These are phyloP conservation scores for Andrena chrysosceles DNA, from an alignment of 2,888 invertebrate species.

Conservation along the genomic window DNA sequence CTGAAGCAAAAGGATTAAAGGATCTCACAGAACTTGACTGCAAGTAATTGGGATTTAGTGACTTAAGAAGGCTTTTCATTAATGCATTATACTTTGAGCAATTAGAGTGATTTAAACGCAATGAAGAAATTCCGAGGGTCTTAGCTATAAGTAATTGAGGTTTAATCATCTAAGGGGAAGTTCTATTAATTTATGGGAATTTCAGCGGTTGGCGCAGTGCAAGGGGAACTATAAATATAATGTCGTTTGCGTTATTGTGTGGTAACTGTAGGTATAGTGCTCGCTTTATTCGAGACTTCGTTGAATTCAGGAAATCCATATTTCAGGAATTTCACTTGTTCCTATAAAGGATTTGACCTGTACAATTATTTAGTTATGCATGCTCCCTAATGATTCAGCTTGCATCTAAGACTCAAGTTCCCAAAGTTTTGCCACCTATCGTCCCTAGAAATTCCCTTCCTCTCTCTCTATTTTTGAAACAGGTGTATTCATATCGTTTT, in stretches of 20 bases:
- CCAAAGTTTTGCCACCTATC: too few relatives aligned
- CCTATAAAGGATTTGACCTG: too few relatives aligned
- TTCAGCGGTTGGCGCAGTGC: not conserved
- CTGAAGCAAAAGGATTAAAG: not conserved
- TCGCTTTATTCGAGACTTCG: not conserved
- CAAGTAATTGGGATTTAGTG: not conserved
- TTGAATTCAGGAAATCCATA: not conserved
- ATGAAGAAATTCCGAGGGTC: not conserved
- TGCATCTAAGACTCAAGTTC: too few relatives aligned
- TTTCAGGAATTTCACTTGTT: too few relatives aligned
- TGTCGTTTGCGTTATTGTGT: not conserved
- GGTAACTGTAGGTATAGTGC: not conserved
- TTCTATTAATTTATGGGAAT: not conserved
- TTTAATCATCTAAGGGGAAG: not conserved
- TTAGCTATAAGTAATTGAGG: not conserved
- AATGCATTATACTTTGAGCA: not conserved
- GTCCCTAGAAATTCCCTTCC: too few relatives aligned
- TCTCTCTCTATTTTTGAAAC: too few relatives aligned
- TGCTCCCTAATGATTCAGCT: too few relatives aligned
- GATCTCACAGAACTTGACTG: not conserved
- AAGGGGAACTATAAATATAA: not conserved
- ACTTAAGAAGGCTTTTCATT: not conserved
- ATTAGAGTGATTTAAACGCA: not conserved
- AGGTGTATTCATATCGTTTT: too few relatives aligned
- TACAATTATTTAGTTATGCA: too few relatives aligned